Evolutionary conservation across 2,113 vertebrate genomes (phyloP).

Genomic region (Aptenodytes patagonicus): DNA sequence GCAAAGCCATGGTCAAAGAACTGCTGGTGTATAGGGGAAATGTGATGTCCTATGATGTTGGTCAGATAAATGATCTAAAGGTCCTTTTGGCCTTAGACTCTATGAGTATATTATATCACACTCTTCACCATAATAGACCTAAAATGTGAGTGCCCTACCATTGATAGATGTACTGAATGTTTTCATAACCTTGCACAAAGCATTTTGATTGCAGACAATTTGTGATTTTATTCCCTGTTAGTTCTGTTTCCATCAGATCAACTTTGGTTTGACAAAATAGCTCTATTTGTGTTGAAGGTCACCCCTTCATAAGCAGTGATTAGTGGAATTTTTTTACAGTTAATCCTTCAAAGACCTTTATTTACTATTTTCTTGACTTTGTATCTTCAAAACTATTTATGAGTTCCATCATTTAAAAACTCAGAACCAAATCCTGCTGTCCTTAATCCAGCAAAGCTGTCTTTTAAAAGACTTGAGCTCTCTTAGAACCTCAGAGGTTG

Average conservation of each 20-base stretch:
- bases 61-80: background rate
- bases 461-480: background rate
- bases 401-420: constrained; percentile 9
- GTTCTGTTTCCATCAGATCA: constrained; percentile 37
- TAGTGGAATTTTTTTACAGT: constrained; percentile 17
- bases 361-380: constrained; percentile 54
- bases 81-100: background rate
- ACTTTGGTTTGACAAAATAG: constrained; percentile 26
- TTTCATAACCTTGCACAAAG: constrained; percentile 52
- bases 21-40: background rate
- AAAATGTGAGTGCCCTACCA: background rate
- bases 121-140: background rate
- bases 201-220: constrained; percentile 25
- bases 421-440: background rate
- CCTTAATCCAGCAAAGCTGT: background rate
- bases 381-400: constrained; percentile 15
- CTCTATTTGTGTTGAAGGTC: constrained; percentile 56
- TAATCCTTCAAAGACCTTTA: constrained; percentile 49
- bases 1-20: background rate
- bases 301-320: constrained; percentile 44
- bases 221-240: constrained; percentile 51
- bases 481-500: background rate
- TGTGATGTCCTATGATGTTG: background rate
- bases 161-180: constrained; percentile 29
- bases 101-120: background rate